Percentiles rank a stretch among this genome's conserved stretches.
These are phyloP conservation scores for Micronycteris hirsuta DNA, from an alignment of 2,113 vertebrate species.

Conservation along the genomic window DNA sequence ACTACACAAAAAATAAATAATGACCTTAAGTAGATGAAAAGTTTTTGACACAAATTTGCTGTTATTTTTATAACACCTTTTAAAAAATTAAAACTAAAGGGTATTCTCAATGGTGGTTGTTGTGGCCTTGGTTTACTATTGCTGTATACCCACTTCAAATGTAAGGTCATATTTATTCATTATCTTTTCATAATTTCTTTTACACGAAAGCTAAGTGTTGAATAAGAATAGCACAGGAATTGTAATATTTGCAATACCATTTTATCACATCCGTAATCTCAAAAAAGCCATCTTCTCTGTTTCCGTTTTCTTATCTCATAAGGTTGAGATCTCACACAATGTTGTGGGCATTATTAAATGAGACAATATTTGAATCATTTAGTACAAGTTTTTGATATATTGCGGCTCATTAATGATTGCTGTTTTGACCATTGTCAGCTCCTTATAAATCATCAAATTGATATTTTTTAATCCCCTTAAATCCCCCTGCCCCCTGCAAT, in stretches of 20 bases:
- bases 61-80: not conserved
- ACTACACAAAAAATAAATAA: not conserved
- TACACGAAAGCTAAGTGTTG: not conserved
- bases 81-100: not conserved
- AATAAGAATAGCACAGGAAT: not conserved
- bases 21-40: not conserved
- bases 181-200: not conserved
- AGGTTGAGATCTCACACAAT: not conserved
- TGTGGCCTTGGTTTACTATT: not conserved
- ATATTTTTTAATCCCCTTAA: too few relatives aligned
- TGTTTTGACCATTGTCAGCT: not conserved
- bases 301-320: not conserved
- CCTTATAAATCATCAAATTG: not conserved
- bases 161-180: not conserved
- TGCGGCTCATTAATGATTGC: not conserved
- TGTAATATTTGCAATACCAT: not conserved
- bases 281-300: not conserved
- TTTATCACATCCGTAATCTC: not conserved
- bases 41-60: not conserved
- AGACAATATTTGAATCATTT: not conserved
- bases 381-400: not conserved
- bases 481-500: too few relatives aligned
- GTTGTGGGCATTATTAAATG: not conserved
- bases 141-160: not conserved
- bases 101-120: not conserved